Evolutionary conservation across 2,888 invertebrate genomes (phyloP), one percentile per base, ranked within the genome.

Genomic region (Cephus runcator): DNA sequence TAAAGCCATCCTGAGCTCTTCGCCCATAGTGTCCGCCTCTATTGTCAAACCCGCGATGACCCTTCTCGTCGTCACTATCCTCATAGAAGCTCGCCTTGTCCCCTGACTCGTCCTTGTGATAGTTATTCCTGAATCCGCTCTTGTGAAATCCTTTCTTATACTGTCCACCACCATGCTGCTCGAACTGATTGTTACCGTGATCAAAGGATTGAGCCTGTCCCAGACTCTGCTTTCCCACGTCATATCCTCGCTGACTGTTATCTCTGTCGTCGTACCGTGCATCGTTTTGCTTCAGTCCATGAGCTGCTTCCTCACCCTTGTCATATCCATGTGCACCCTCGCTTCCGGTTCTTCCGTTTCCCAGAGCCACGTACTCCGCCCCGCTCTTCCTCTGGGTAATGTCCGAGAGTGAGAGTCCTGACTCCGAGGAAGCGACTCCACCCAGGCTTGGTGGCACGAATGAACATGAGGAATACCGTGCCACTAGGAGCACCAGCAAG

Each of bases 61-160:
- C 92, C 23, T 92, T 93, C 82, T 92, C 91, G 76, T 93, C 92
- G 73, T 92, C 91, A 71, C 91, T 93, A 86, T 95, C 95, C 85
- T 95, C 95, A 85, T 94, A 95, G 90, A 93, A 95, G 36, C 94
- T 95, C 77, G 94, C 94, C 84, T 95, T 95, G 85, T 94, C 94
- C 0, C 95, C 95, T 15, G 94, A 94, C 87, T 95, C 95, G 83
- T 95, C 95, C 88, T 95, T 95, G 85, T 94, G 94, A 85, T 95
- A 95, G 23, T 94, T 93, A 85, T 95, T 95, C 84, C 93, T 94
- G 87, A 95, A 95, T 31, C 95, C 95, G 82, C 94, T 93, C 78
- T 94, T 94, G 83, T 94, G 94, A 82, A 95, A 95, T 4, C 95
- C 95, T 87, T 95, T 95, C 85, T 94, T 95, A 82, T 95, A 94